A percentile compares a stretch with the other conserved stretches of the same genome.
These are phyloP conservation scores for Mystacornis crossleyi DNA, from an alignment of 2,113 vertebrate genomes.

Conservation along the genomic window DNA sequence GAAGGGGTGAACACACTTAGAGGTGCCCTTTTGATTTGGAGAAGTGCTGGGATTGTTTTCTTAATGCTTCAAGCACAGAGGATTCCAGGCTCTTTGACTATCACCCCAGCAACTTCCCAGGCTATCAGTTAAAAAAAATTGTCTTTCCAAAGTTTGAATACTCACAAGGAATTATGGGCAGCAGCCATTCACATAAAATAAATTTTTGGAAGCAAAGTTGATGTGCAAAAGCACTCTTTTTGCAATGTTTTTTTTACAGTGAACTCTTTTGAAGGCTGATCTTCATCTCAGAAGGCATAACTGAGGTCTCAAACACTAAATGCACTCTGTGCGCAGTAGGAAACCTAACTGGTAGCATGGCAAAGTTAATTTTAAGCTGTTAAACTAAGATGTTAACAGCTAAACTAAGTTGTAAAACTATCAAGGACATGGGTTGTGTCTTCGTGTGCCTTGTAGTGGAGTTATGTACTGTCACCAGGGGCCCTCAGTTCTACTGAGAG, in stretches of 20 bases:
- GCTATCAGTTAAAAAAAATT: neutral
- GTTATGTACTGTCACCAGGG: neutral
- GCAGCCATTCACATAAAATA: neutral
- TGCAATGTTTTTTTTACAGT: neutral
- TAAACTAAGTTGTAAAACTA: neutral
- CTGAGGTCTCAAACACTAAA: neutral
- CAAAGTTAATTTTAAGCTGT: neutral
- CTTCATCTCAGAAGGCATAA: neutral
- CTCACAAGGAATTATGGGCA: neutral
- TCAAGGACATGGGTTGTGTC: neutral
- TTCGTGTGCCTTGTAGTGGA: neutral
- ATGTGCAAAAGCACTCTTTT: neutral
- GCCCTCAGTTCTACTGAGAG: neutral
- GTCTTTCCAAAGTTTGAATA: neutral
- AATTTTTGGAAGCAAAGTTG: neutral
- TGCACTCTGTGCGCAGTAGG: neutral
- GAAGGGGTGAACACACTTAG: neutral
- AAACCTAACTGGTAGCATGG: neutral
- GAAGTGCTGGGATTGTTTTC: neutral
- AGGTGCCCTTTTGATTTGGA: neutral
- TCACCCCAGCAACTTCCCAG: neutral
- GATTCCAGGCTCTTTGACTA: neutral
- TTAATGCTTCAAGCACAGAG: neutral
- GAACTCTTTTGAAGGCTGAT: neutral
- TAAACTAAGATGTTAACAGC: neutral